Conservation (phyloP, 2,113 vertebrate genomes). For the Centropus unirufus region DNA sequence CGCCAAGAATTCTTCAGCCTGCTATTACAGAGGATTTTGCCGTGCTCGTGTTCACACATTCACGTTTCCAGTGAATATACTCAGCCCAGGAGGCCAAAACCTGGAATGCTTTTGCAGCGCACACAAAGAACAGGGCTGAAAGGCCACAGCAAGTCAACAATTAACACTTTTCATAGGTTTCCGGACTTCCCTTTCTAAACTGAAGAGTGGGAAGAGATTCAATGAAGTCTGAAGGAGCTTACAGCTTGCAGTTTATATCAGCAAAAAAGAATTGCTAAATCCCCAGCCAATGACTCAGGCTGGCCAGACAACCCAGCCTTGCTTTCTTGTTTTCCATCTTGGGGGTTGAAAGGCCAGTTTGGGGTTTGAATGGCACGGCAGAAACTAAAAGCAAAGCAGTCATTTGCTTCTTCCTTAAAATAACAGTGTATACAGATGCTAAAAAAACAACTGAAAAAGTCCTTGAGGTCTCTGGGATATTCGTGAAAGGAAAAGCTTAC, state of each 20-base stretch:
- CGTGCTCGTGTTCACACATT: not conserved
- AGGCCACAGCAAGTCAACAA: conserved; percentile 10
- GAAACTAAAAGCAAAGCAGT: not conserved
- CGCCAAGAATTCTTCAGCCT: not conserved
- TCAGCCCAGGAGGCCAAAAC: not conserved
- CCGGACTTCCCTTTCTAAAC: not conserved
- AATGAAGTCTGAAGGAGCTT: not conserved
- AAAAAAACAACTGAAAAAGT: not conserved
- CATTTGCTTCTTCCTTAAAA: not conserved
- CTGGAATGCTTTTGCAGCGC: not conserved
- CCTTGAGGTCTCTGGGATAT: not conserved
- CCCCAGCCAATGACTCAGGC: not conserved
- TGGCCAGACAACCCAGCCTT: not conserved
- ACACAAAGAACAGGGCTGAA: conserved; percentile 21
- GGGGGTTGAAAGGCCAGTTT: not conserved
- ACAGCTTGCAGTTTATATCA: not conserved
- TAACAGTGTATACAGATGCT: not conserved
- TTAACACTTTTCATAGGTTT: not conserved
- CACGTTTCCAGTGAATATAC: not conserved
- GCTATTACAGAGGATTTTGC: not conserved
- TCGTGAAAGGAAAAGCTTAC: not conserved
- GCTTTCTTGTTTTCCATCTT: not conserved
- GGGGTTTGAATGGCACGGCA: not conserved
- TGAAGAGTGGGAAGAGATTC: not conserved
- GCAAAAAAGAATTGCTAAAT: not conserved